Percentiles rank a stretch among this genome's conserved stretches.
Conservation (phyloP, 2,797 vertebrate species). For the Falco berigora region DNA sequence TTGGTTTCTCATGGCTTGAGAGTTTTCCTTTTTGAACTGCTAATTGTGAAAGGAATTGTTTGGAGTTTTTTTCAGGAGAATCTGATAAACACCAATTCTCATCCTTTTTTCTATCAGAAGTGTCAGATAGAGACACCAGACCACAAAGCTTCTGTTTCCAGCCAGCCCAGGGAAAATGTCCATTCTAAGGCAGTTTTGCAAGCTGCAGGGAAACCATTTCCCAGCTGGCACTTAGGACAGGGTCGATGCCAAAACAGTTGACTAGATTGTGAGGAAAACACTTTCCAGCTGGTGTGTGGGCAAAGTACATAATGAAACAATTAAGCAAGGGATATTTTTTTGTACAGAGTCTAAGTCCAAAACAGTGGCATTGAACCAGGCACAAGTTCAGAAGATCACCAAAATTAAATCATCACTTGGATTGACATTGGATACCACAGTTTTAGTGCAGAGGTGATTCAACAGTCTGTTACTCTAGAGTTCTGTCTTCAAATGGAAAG, state of each 20-base stretch:
- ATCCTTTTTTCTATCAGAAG: neutral
- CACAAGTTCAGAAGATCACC: neutral
- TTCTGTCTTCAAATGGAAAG: neutral
- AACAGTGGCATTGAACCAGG: neutral
- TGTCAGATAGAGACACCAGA: neutral
- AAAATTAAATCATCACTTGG: neutral
- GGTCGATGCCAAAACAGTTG: neutral
- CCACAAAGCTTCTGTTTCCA: neutral
- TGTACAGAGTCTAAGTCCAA: neutral
- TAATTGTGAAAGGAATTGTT: neutral
- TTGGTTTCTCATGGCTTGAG: neutral
- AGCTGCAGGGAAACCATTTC: neutral
- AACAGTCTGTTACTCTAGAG: neutral
- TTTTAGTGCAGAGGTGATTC: neutral
- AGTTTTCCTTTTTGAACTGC: neutral
- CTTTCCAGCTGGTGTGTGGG: neutral
- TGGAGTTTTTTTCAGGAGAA: neutral
- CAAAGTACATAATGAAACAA: neutral
- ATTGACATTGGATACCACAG: neutral
- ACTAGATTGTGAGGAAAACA: neutral
- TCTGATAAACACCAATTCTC: neutral
- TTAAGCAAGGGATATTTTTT: neutral
- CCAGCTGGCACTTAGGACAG: neutral
- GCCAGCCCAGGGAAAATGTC: neutral
- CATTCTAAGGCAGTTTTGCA: neutral